Percentiles rank a stretch among this genome's conserved stretches.
Conservation (phyloP, 2,888 invertebrate species). For the Amblyjoppa proteus region DNA sequence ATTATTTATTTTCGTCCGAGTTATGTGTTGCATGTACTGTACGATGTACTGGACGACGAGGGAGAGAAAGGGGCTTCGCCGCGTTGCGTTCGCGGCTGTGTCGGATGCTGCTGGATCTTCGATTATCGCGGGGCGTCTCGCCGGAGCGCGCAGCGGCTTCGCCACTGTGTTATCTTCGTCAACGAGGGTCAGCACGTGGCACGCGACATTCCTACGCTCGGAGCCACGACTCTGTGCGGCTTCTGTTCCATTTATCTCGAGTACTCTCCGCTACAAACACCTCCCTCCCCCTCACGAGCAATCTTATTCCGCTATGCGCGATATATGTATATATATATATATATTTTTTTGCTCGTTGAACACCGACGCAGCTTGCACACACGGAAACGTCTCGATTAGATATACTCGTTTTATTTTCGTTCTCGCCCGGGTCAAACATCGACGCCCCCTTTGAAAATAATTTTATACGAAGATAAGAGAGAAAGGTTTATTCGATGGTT, state of each 20-base stretch:
- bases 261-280: slow-evolving; percentile 25
- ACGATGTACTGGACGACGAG: neutral
- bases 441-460: slow-evolving; percentile 20
- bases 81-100: neutral
- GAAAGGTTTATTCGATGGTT: neutral
- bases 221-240: slow-evolving; percentile 47
- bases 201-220: slow-evolving; percentile 61
- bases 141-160: slow-evolving; percentile 11
- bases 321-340: neutral
- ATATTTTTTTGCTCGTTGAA: neutral
- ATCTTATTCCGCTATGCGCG: slow-evolving; percentile 38
- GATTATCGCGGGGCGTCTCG: slow-evolving; percentile 43
- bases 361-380: neutral
- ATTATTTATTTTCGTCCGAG: neutral
- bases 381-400: slow-evolving; percentile 3
- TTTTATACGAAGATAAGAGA: neutral
- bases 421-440: slow-evolving; percentile 43
- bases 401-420: slow-evolving; percentile 51
- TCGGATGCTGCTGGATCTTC: slow-evolving; percentile 29
- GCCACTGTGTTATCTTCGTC: slow-evolving; percentile 45
- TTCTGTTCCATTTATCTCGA: slow-evolving; percentile 63
- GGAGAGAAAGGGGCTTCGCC: neutral
- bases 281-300: slow-evolving; percentile 17
- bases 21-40: neutral
- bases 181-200: slow-evolving; percentile 66